Percentiles rank a stretch among this genome's conserved stretches.
Conservation (phyloP, 2,113 vertebrate species). For the Bubo scandiacus region DNA sequence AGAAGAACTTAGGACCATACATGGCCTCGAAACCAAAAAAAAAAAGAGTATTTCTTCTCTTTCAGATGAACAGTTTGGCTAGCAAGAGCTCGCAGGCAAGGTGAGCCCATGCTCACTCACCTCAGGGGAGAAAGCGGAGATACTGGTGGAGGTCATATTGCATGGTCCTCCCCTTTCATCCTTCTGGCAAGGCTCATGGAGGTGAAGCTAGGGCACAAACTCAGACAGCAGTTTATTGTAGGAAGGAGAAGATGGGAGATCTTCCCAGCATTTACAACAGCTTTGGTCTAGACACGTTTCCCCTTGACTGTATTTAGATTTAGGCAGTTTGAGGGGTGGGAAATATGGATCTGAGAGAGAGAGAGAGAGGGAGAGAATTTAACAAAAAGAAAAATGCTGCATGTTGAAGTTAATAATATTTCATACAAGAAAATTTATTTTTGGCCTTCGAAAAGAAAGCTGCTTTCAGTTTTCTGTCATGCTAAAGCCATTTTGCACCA, state of each 20-base stretch:
- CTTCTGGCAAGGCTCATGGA: neutral
- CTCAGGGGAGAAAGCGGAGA: neutral
- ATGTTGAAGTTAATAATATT: neutral
- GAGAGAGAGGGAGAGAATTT: neutral
- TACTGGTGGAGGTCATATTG: neutral
- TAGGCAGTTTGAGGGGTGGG: neutral
- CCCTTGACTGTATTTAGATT: neutral
- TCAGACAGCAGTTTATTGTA: neutral
- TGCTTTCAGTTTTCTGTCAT: neutral
- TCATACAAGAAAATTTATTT: neutral
- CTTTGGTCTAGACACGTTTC: neutral
- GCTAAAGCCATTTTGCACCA: neutral
- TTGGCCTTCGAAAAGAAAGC: neutral
- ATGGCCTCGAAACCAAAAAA: fast-evolving
- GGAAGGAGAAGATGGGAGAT: neutral
- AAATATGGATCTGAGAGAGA: neutral
- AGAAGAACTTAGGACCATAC: neutral
- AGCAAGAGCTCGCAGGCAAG: neutral
- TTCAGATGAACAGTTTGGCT: neutral
- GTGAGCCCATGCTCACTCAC: neutral
- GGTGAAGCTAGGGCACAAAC: neutral
- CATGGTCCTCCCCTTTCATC: neutral
- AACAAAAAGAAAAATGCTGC: neutral
- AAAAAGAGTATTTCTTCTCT: neutral
- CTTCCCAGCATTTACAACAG: neutral